Base-by-base conservation (phyloP, 1,140 invertebrate species). In the Archivesica marissinica region DNA sequence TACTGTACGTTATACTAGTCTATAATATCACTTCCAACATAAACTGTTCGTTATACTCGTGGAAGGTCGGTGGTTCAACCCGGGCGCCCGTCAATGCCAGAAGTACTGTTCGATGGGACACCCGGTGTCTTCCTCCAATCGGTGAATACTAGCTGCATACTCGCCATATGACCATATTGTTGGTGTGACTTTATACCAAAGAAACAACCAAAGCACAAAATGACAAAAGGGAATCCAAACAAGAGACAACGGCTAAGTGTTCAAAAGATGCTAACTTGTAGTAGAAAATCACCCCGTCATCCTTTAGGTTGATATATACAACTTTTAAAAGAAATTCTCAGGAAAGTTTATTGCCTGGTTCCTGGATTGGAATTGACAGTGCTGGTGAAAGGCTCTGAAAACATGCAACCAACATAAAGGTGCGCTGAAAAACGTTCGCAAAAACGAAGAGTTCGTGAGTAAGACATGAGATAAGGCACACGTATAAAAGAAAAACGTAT, bases 381-480 rank as follows among this genome's bases (percentile, higher is more conserved):
- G 1, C 33, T 64, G 6, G 30, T 3, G 3, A 3, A 25, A 25
- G 11, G 30, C n/a, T 30, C 59, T n/a, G n/a, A n/a, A n/a, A n/a
- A 35, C 30, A 33, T 64, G 59, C 59, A 64, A 7, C 28, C 28
- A 64, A 33, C 15, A 30, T 7, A 59, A 17, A 11, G 15, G 20
- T 25, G 59, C 59, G 59, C 23, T 64, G 59, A 64, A 64, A 64
- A 35, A 30, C 38, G 30, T 30, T 64, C 59, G 33, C 30, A 30
- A 64, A 64, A 64, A 64, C 17, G 9, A 17, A 33, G 1, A 35
- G 33, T 35, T 17, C 33, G n/a, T 64, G 59, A 64, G 30, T 64
- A 64, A 64, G 33, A 3, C 30, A 17, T 64, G 59, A 35, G 59
- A 64, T 64, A 64, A 64, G 30, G n/a, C 20, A 35, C 30, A 64